Conservation (phyloP, 2,113 vertebrate species). For the Eira barbara region DNA sequence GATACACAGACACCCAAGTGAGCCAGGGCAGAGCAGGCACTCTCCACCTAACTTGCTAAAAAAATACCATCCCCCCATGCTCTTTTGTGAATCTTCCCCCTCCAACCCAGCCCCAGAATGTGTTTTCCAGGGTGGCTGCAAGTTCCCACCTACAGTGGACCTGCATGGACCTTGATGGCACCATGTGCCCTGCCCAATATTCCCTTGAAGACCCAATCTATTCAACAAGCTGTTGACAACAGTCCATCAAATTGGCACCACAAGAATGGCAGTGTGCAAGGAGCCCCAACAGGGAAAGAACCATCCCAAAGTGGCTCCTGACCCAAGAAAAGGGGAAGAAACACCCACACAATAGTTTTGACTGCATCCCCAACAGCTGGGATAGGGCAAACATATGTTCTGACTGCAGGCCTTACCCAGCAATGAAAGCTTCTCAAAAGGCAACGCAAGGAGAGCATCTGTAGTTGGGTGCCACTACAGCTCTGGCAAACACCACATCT, state of each 20-base stretch:
- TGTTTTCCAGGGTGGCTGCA: not conserved
- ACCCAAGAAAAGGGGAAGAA: not conserved
- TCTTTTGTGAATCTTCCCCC: not conserved
- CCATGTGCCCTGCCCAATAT: not conserved
- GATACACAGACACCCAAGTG: not conserved
- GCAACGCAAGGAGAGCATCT: not conserved
- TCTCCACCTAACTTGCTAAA: not conserved
- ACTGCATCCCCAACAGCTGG: not conserved
- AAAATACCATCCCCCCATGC: not conserved
- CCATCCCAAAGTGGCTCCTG: not conserved
- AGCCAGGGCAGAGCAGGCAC: not conserved
- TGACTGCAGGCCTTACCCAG: not conserved
- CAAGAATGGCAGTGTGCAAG: not conserved
- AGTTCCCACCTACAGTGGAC: not conserved
- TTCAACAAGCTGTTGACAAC: not conserved
- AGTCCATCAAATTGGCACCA: not conserved
- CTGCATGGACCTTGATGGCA: not conserved
- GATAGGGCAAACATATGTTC: not conserved
- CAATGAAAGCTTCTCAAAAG: not conserved
- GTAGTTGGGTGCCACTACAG: not conserved
- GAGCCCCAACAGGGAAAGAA: not conserved
- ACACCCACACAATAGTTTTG: not conserved
- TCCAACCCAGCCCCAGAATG: not conserved
- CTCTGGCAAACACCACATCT: not conserved
- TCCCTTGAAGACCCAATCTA: not conserved